Evolutionary conservation across 2,888 invertebrate genomes (phyloP).

Genomic region (Himalopsyche anomala): DNA sequence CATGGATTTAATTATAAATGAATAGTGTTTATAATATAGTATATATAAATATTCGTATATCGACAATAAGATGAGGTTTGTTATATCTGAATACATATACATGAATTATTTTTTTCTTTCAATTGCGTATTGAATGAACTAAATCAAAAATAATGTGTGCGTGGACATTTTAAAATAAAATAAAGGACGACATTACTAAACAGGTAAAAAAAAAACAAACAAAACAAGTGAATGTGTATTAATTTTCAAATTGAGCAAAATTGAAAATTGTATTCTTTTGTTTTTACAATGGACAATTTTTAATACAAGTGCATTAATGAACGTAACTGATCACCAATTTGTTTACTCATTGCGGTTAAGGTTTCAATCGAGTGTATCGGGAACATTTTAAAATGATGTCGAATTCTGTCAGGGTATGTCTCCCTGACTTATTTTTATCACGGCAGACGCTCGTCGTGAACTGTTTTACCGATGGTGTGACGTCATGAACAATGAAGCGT

Average conservation of each 20-base stretch:
- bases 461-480: not conserved
- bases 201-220: slow-evolving; percentile 31
- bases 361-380: not conserved
- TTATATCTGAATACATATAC: slow-evolving; percentile 18
- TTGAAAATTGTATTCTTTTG: not conserved
- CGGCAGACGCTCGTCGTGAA: not conserved
- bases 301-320: slow-evolving; percentile 27
- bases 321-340: slow-evolving; percentile 1
- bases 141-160: slow-evolving; percentile 1
- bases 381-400: not conserved
- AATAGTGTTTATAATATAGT: slow-evolving; percentile 22
- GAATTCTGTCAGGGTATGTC: not conserved
- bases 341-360: not conserved
- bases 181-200: slow-evolving; percentile 1
- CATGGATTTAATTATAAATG: slow-evolving; percentile 27
- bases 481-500: not conserved
- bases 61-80: slow-evolving; percentile 61
- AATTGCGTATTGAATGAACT: slow-evolving; percentile 34
- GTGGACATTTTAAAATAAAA: slow-evolving; percentile 13
- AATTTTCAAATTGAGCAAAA: slow-evolving; percentile 4
- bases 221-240: slow-evolving; percentile 36
- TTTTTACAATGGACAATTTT: not conserved
- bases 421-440: not conserved
- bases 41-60: slow-evolving; percentile 59
- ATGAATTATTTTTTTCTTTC: slow-evolving; percentile 24